phyloP scores from a whole-genome alignment of 1,140 invertebrate genomes.

The Bemisia tabaci region DNA sequence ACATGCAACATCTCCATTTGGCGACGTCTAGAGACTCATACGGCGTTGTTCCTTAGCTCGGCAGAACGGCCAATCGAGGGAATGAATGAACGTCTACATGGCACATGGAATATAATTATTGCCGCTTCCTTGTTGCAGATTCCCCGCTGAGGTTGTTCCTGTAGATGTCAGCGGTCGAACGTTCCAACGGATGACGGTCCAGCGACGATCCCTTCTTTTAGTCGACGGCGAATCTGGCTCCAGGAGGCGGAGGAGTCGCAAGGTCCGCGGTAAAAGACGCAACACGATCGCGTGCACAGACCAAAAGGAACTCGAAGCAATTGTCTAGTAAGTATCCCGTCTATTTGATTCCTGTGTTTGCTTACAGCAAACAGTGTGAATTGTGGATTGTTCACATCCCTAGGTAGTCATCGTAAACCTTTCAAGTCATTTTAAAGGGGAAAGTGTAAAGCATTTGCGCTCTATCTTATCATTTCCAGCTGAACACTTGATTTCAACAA shows the following conservation, averaged over 20 bases:
- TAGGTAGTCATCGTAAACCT: no score
- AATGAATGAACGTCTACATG: no score
- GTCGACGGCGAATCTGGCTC: slow-evolving; percentile 21
- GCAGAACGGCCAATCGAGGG: no score
- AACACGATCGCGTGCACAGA: slow-evolving; percentile 81
- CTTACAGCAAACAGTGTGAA: background rate
- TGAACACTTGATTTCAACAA: no score
- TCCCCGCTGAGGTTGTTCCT: slow-evolving; percentile 68
- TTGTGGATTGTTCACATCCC: no score
- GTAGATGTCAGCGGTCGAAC: slow-evolving; percentile 73
- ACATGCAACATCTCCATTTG: no score
- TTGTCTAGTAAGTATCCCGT: slow-evolving; percentile 20
- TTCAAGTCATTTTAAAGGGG: background rate
- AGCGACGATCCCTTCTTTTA: slow-evolving; percentile 61
- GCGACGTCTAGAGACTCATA: no score
- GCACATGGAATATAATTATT: no score
- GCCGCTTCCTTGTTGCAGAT: slow-evolving; percentile 38
- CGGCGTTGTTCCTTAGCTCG: no score
- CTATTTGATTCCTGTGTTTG: background rate
- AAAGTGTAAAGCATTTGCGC: no score
- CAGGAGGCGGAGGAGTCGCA: slow-evolving; percentile 50
- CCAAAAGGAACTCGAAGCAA: slow-evolving; percentile 55
- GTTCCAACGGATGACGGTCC: slow-evolving; percentile 73
- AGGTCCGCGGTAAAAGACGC: slow-evolving; percentile 63
- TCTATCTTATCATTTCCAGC: no score